Evolutionary conservation across 2,797 vertebrate genomes (phyloP), one percentile per base, ranked within the genome.

Genomic region (Falco cherrug): DNA sequence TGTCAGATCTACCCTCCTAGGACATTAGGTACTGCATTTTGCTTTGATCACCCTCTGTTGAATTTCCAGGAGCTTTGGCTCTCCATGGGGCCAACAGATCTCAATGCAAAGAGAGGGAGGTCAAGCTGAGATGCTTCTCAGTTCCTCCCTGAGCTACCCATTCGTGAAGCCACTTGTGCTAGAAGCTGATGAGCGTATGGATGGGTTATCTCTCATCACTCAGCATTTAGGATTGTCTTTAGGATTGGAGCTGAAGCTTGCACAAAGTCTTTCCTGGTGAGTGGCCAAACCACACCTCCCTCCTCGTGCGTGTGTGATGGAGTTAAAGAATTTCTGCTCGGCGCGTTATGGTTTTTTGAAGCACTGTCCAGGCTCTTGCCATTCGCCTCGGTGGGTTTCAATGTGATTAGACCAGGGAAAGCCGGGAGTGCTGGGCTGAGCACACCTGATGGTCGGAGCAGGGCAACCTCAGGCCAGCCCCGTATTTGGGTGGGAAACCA

Each of bases 211-310:
- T 93, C 94, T 95, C 95, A 93, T 95, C 93, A 54, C 90, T 94
- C 60, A 70, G 90, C 90, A 0, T 71, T 96, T 94, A 96, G 93
- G 93, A 81, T 91, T 50, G 73, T 3, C 5, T 90, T 95, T 93
- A 71, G 95, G 88, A 89, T 78, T 90, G 93, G 93, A 90, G 77
- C 94, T 96, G 93, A 89, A 90, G 90, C 94, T 94, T 26, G 84
- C 86, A 89, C 90, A 89, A 64, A 95, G 92, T 89, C 80, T 90
- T 82, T 93, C 74, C 89, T 97, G 95, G 91, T 93, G 94, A 89
- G 74, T 57, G 82, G 89, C 95, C 95, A 97, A 95, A 97, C 94
- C 95, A 96, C 95, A 93, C 95, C 94, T 96, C 96, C 92, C 78
- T 87, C 78, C 90, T 83, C n/a, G 5, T 73, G 82, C 70, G 79